Evolutionary conservation across 2,888 invertebrate genomes (phyloP).

Genomic region (Meteorus cinctellus): DNA sequence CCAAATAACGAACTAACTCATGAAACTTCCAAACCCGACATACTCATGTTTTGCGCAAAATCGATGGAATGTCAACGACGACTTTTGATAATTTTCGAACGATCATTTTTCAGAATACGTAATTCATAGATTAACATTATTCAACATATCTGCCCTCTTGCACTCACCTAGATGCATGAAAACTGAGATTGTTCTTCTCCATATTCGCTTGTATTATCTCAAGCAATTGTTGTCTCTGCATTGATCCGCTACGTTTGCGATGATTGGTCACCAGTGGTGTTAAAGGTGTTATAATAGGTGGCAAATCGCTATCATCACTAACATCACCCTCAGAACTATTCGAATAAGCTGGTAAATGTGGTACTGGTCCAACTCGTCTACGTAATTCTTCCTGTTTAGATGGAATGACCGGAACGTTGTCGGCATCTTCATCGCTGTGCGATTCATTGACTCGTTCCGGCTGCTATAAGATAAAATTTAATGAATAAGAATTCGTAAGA

Average conservation of each 20-base stretch:
- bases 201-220: conserved; percentile 93
- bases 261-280: conserved; percentile 74
- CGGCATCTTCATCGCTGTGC: conserved; percentile 70
- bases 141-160: background rate
- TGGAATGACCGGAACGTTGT: conserved; percentile 62
- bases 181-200: conserved; percentile 91
- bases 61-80: too few relatives aligned
- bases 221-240: conserved; percentile 87
- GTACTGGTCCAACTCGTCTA: conserved; percentile 67
- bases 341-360: conserved; percentile 69
- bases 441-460: conserved; percentile 75
- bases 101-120: too few relatives aligned
- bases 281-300: conserved; percentile 66
- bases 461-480: conserved; percentile 54
- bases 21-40: too few relatives aligned
- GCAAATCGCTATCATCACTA: conserved; percentile 68
- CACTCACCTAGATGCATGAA: conserved; percentile 85
- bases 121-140: background rate
- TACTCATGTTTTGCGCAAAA: too few relatives aligned
- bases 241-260: conserved; percentile 81
- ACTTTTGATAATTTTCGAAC: too few relatives aligned
- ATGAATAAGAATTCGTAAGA: background rate
- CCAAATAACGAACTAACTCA: too few relatives aligned
- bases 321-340: conserved; percentile 70
- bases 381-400: conserved; percentile 70